Percentiles rank a stretch among this genome's conserved stretches.
Conservation (phyloP, 2,888 invertebrate genomes). For the Phortica okadai region DNA sequence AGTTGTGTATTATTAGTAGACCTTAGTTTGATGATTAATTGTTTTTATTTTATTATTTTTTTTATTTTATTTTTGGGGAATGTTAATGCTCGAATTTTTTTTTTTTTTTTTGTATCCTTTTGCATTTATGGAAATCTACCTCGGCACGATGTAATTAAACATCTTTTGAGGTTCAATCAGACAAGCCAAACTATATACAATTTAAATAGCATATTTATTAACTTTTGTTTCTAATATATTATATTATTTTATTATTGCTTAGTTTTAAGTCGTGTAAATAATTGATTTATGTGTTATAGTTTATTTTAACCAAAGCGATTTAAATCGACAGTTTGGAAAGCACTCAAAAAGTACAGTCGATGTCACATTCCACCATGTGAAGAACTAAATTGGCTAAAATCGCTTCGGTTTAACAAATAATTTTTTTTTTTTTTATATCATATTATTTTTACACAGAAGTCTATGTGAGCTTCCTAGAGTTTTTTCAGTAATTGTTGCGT, state of each 20-base stretch:
- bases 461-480: too few species aligned
- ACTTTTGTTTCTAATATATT: background rate
- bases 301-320: background rate
- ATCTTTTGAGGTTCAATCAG: background rate
- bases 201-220: conserved; percentile 4
- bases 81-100: conserved; percentile 63
- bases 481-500: background rate
- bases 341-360: too few species aligned
- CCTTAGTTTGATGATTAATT: conserved; percentile 44
- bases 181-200: background rate
- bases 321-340: too few species aligned
- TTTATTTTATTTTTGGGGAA: conserved; percentile 44
- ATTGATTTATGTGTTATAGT: background rate
- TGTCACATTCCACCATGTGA: too few species aligned
- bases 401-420: too few species aligned
- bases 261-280: conserved; percentile 26
- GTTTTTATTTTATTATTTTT: background rate
- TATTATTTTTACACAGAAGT: too few species aligned
- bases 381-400: too few species aligned
- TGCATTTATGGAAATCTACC: conserved; percentile 16
- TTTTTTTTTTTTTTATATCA: too few species aligned
- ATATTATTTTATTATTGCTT: conserved; percentile 13
- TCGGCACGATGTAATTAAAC: background rate
- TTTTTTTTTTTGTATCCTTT: conserved; percentile 31
- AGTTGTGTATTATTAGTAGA: conserved; percentile 73